Conservation (phyloP, 2,888 invertebrate genomes). For the Trachelus troglodyta region DNA sequence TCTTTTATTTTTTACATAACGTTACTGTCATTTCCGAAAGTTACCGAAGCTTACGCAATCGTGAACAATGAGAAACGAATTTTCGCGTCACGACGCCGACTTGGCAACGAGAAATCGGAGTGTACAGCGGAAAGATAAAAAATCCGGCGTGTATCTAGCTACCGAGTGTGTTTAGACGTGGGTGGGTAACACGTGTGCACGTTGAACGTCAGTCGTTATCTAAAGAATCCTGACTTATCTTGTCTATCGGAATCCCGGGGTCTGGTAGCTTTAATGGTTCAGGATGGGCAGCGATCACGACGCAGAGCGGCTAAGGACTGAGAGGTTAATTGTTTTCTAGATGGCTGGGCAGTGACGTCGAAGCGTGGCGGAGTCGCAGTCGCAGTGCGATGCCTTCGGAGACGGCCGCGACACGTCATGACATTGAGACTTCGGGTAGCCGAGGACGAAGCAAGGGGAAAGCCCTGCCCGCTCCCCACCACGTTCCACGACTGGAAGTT, state of each 20-base stretch:
- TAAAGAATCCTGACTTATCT: not conserved
- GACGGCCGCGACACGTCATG: conserved; percentile 21
- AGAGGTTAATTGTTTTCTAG: not conserved
- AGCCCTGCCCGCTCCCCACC: conserved; percentile 10
- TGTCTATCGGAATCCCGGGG: not conserved
- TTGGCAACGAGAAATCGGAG: not conserved
- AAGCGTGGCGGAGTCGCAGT: conserved; percentile 8
- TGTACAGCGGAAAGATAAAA: not conserved
- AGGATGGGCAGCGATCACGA: not conserved
- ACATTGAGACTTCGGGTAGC: conserved; percentile 22
- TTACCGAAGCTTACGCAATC: not conserved
- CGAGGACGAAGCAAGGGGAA: not conserved
- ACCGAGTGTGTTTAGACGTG: not conserved
- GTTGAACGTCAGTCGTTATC: not conserved
- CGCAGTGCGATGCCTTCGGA: conserved; percentile 17
- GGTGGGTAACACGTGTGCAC: not conserved
- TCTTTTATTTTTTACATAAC: not conserved
- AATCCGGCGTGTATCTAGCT: not conserved
- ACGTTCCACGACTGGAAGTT: not conserved
- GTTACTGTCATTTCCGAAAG: not conserved
- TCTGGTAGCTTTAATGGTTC: not conserved
- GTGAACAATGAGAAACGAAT: not conserved
- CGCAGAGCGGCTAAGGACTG: not conserved
- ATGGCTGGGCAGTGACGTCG: not conserved
- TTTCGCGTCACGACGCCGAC: not conserved